Conservation (phyloP, 2,113 vertebrate species). For the Tragelaphus buxtoni region DNA sequence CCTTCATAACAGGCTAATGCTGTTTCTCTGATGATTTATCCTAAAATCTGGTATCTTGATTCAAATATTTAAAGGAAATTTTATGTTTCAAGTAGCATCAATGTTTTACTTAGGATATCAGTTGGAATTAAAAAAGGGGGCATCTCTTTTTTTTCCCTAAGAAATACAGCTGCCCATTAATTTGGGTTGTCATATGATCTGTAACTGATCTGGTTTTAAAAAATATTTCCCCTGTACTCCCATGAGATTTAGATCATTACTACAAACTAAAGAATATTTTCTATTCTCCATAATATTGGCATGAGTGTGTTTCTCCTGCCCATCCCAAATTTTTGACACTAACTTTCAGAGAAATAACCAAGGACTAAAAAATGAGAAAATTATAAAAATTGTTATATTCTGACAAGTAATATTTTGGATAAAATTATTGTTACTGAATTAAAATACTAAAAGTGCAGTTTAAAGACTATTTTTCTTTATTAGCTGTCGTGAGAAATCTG, state of each 20-base stretch:
- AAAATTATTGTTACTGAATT: background rate
- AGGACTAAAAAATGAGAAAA: background rate
- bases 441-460: background rate
- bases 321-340: background rate
- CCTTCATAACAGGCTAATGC: background rate
- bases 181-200: background rate
- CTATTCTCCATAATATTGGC: background rate
- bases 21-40: background rate
- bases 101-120: background rate
- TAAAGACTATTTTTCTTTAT: background rate
- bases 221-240: background rate
- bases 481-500: background rate
- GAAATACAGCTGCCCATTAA: background rate
- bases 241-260: background rate
- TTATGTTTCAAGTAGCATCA: slow-evolving; percentile 20
- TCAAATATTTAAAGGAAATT: background rate
- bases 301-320: background rate
- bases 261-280: background rate
- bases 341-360: slow-evolving; percentile 12
- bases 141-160: background rate
- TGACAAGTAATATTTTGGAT: background rate
- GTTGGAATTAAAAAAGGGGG: background rate
- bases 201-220: background rate
- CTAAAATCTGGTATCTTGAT: background rate
- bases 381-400: background rate